Evolutionary conservation across 2,888 invertebrate species (phyloP).

Genomic region (Galeruca laticollis): DNA sequence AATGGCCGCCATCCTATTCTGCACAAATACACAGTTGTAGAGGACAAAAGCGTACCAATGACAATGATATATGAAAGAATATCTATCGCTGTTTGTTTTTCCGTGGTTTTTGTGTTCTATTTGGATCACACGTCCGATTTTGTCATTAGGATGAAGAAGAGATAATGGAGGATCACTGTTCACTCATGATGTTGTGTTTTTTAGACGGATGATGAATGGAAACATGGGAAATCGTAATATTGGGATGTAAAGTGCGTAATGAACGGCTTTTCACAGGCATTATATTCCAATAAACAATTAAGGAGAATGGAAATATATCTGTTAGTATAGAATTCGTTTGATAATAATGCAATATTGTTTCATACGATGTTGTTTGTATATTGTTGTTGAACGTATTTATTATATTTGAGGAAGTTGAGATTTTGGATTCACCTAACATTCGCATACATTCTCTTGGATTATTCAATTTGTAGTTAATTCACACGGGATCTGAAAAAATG

Average conservation of each 20-base stretch:
- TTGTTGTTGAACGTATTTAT: too few species aligned
- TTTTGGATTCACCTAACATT: too few species aligned
- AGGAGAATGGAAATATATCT: too few species aligned
- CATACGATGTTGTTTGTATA: too few species aligned
- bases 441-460: too few species aligned
- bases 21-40: constrained; percentile 24
- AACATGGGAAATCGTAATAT: background rate
- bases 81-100: constrained; percentile 33
- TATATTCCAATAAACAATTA: background rate
- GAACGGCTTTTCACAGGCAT: background rate
- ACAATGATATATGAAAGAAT: constrained; percentile 42
- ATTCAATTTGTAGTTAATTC: too few species aligned
- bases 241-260: background rate
- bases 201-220: constrained; percentile 24
- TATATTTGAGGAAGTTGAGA: too few species aligned
- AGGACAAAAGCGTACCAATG: constrained; percentile 36
- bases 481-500: too few species aligned
- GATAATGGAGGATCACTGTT: constrained; percentile 34
- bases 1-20: background rate
- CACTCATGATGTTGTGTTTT: constrained; percentile 26
- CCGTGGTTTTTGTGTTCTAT: constrained; percentile 21
- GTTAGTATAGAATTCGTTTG: too few species aligned
- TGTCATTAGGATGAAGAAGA: constrained; percentile 25
- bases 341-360: too few species aligned
- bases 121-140: constrained; percentile 27